These are phyloP conservation scores for Raja brachyura DNA, from an alignment of 2,113 vertebrate genomes.

Conservation along the genomic window DNA sequence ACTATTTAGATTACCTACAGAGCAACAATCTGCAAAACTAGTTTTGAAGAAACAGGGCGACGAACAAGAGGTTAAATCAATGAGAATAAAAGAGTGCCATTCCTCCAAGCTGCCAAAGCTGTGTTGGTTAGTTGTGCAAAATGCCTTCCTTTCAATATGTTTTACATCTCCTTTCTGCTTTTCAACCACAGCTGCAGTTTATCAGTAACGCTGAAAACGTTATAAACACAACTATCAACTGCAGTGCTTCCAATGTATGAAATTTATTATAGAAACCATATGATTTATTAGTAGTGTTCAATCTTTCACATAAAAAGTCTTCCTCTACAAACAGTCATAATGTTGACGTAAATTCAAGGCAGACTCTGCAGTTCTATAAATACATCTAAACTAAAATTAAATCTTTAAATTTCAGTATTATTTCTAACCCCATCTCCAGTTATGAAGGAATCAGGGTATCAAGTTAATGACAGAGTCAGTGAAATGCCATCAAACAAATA, in stretches of 20 bases:
- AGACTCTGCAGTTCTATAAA: background rate
- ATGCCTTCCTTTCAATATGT: background rate
- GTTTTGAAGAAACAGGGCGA: background rate
- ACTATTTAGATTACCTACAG: background rate
- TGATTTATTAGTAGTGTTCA: conserved; percentile 12
- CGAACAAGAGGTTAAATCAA: background rate
- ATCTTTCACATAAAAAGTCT: background rate
- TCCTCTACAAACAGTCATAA: too few species aligned
- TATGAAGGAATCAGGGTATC: background rate
- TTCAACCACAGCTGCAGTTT: conserved; percentile 37
- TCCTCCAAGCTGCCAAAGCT: conserved; percentile 2
- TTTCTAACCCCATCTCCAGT: background rate
- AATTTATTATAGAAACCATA: conserved; percentile 22
- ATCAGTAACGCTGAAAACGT: conserved; percentile 20
- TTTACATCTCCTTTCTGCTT: conserved; percentile 13
- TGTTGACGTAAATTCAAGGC: background rate
- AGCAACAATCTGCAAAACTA: background rate
- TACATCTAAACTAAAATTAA: background rate
- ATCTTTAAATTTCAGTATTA: background rate
- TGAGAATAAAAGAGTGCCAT: background rate
- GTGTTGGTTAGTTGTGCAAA: conserved; percentile 6
- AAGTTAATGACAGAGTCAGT: background rate
- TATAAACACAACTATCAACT: conserved; percentile 1
- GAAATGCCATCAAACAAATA: too few species aligned
- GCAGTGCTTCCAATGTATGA: background rate